Evolutionary conservation across 2,888 invertebrate genomes (phyloP).

Genomic region (Leucozona laternaria): DNA sequence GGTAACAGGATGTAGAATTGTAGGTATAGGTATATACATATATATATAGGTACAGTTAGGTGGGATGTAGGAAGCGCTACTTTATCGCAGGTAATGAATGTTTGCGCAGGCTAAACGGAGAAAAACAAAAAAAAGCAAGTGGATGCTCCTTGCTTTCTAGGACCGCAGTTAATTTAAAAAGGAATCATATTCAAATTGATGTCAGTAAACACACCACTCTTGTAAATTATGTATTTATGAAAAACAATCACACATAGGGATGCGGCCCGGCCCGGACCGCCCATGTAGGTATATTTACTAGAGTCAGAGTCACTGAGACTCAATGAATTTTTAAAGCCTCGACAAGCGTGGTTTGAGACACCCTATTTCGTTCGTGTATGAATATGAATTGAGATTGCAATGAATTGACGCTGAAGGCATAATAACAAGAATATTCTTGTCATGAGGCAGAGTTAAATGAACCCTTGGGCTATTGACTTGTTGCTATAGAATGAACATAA

Average conservation of each 20-base stretch:
- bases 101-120: conserved; percentile 38
- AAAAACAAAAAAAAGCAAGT: conserved; percentile 35
- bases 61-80: conserved; percentile 35
- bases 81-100: conserved; percentile 64
- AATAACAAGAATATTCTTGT: conserved; percentile 58
- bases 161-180: conserved; percentile 72
- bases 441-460: conserved; percentile 69
- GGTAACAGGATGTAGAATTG: conserved; percentile 20
- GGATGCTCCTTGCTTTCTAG: conserved; percentile 33
- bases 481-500: conserved; percentile 64
- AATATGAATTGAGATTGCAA: neutral
- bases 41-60: neutral
- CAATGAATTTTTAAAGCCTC: conserved; percentile 66
- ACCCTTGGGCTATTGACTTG: conserved; percentile 74
- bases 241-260: conserved; percentile 68
- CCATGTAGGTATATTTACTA: conserved; percentile 38
- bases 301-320: conserved; percentile 48
- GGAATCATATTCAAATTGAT: conserved; percentile 68
- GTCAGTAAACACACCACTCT: conserved; percentile 56
- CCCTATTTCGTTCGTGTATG: neutral
- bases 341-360: neutral
- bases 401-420: conserved; percentile 53
- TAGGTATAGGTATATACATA: neutral
- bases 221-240: conserved; percentile 71
- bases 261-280: neutral